phyloP scores from a whole-genome alignment of 2,888 invertebrate species.

The Drosophila differens region DNA sequence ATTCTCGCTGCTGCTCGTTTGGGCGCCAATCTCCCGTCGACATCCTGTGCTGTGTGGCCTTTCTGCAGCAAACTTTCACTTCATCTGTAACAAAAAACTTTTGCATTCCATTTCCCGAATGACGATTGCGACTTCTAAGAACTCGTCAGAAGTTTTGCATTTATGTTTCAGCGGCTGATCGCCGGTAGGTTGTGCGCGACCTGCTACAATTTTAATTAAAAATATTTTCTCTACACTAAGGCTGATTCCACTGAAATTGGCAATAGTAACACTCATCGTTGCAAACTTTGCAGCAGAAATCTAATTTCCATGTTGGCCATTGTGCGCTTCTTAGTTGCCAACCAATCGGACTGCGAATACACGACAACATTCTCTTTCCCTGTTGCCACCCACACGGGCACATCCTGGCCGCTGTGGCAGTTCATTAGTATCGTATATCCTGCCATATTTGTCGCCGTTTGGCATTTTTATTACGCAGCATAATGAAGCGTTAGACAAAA shows the following conservation, averaged over 20 bases:
- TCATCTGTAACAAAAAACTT: conserved; percentile 64
- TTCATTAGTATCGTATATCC: conserved; percentile 75
- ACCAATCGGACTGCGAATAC: conserved; percentile 41
- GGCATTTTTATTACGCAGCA: conserved; percentile 67
- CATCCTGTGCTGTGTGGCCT: conserved; percentile 55
- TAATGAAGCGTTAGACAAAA: conserved; percentile 46
- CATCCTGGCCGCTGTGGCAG: conserved; percentile 58
- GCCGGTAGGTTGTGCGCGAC: conserved; percentile 9
- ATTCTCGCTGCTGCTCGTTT: conserved; percentile 66
- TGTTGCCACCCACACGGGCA: conserved; percentile 1
- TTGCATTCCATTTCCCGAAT: conserved; percentile 66
- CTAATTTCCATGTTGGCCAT: conserved; percentile 43
- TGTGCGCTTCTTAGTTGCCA: conserved; percentile 8
- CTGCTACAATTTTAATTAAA: conserved; percentile 62
- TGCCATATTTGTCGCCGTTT: conserved; percentile 71
- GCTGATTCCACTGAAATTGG: conserved; percentile 5
- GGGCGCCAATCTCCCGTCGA: conserved; percentile 77
- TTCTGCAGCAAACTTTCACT: conserved; percentile 47
- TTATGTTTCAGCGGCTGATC: conserved; percentile 29
- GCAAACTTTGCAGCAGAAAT: conserved; percentile 34
- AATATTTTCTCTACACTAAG: conserved; percentile 21
- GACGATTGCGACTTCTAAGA: conserved; percentile 39
- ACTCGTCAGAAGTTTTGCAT: conserved; percentile 65
- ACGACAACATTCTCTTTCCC: conserved; percentile 13
- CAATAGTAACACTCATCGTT: conserved; percentile 32